Percentiles rank a stretch among this genome's conserved stretches.
Conservation (phyloP, 2,888 invertebrate species). For the Orthosia cruda region DNA sequence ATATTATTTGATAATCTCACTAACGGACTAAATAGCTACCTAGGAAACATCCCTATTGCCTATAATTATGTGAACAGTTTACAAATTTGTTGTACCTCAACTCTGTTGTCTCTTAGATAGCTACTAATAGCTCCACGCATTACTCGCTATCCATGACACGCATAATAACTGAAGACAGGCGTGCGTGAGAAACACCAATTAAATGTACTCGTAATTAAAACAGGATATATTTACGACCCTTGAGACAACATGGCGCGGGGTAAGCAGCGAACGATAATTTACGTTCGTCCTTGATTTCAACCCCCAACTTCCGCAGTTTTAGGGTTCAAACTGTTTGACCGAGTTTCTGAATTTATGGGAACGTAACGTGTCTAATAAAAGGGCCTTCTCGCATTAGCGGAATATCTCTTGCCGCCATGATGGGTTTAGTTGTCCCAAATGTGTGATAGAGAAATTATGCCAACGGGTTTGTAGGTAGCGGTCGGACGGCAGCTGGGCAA, state of each 20-base stretch:
- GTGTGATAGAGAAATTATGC: constrained; percentile 63
- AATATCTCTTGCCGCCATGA: constrained; percentile 57
- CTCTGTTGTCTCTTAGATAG: constrained; percentile 30
- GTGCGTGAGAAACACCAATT: constrained; percentile 87
- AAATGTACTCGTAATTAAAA: constrained; percentile 88
- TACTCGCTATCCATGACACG: constrained; percentile 57
- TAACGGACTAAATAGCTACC: too few species aligned
- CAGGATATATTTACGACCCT: constrained; percentile 88
- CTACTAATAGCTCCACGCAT: constrained; percentile 43
- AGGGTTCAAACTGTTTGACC: constrained; percentile 74
- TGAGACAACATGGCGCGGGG: constrained; percentile 88
- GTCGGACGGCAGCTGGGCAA: constrained; percentile 17
- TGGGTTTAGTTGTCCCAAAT: constrained; percentile 63
- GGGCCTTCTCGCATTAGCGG: constrained; percentile 64
- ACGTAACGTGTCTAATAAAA: constrained; percentile 71
- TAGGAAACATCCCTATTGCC: not conserved
- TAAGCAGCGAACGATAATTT: constrained; percentile 82
- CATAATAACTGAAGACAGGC: constrained; percentile 63
- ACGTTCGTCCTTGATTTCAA: constrained; percentile 88
- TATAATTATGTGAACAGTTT: not conserved
- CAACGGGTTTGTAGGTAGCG: constrained; percentile 37
- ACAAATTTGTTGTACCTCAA: constrained; percentile 6
- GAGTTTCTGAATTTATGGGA: constrained; percentile 73
- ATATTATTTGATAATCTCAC: too few species aligned
- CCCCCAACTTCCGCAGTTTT: constrained; percentile 80